Evolutionary conservation across 1,140 invertebrate genomes (phyloP).

Genomic region (Carposina sasakii): DNA sequence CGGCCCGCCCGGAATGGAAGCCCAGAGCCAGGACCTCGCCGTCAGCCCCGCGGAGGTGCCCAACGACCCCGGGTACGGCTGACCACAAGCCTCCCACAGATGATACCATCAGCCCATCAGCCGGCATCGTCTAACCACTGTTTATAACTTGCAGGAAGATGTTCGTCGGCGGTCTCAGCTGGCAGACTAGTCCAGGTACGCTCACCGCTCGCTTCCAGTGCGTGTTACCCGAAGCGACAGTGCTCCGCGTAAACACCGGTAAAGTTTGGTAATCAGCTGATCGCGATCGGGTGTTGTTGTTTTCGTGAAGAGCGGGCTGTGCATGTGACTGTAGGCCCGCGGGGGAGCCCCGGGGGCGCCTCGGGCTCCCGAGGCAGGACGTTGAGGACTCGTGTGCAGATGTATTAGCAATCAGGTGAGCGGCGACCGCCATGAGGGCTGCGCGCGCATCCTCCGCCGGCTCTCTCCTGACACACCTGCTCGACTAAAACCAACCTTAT

Average conservation of each 20-base stretch:
- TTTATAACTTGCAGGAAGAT: conserved; percentile 95
- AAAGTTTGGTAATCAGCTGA: conserved; percentile 70
- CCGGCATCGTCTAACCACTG: conserved; percentile 42
- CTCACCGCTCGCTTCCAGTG: conserved; percentile 39
- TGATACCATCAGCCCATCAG: conserved; percentile 22
- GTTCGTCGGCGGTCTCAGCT: conserved; percentile 99
- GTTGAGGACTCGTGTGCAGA: conserved; percentile 44
- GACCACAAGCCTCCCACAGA: conserved; percentile 26
- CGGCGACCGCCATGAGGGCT: conserved; percentile 62
- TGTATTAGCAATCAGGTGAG: conserved; percentile 64
- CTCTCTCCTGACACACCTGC: conserved; percentile 30
- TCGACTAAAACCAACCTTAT: conserved; percentile 49
- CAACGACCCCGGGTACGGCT: conserved; percentile 92
- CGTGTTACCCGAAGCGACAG: conserved; percentile 32
- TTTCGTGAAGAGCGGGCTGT: conserved; percentile 29
- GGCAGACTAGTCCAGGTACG: conserved; percentile 99
- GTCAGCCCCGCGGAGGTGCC: conserved; percentile 88
- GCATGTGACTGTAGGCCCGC: conserved; percentile 29
- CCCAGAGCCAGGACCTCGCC: conserved; percentile 82
- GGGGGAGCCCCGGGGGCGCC: conserved; percentile 20
- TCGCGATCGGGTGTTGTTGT: conserved; percentile 41
- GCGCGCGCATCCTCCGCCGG: conserved; percentile 58
- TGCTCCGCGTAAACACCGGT: conserved; percentile 53
- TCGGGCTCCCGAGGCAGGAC: conserved; percentile 23
- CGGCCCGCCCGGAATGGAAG: conserved; percentile 75